Evolutionary conservation across 2,113 vertebrate genomes (phyloP).

Genomic region (Felis catus): F.catus_Fca126_mat1.0 CM031421.1:38090001-38090500

Average conservation of each 20-base stretch:
- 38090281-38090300: background rate
- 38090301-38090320: background rate
- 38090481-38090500: background rate
- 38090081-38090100: background rate
- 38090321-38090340: background rate
- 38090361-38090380: background rate
- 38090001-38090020: background rate
- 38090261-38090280: background rate
- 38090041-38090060: background rate
- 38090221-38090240: background rate
- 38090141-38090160: background rate
- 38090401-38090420: background rate
- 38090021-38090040: background rate
- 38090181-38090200: background rate
- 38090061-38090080: background rate
- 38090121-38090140: background rate
- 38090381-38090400: background rate
- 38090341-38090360: background rate
- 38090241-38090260: conserved; percentile 20
- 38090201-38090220: background rate
- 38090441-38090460: background rate
- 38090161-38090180: background rate
- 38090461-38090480: background rate
- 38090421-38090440: background rate
- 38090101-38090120: background rate